Percentiles rank a stretch among this genome's conserved stretches.
Conservation (phyloP, 2,113 vertebrate species). For the Hemibagrus wyckioides region DNA sequence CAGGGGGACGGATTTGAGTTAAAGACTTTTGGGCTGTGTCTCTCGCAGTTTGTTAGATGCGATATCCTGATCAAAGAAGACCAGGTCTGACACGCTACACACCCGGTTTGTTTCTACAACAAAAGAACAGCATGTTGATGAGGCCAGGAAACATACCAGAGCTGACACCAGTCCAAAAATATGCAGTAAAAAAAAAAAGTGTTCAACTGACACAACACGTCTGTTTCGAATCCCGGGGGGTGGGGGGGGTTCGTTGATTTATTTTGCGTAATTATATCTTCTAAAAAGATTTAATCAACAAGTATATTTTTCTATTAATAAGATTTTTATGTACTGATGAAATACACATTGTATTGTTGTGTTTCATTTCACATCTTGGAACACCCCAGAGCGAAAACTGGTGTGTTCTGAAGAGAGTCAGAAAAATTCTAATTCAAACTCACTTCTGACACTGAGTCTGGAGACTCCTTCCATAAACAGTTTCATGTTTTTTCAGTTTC, state of each 20-base stretch:
- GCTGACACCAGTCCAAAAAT: neutral
- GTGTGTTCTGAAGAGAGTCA: neutral
- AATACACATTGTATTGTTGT: neutral
- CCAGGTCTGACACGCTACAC: neutral
- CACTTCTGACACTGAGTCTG: neutral
- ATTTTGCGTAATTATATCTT: neutral
- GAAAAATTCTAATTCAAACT: neutral
- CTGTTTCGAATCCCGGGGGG: neutral
- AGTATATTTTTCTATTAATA: neutral
- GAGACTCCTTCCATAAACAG: neutral
- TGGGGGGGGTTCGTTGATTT: too few relatives aligned
- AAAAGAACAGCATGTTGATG: slow-evolving; percentile 8
- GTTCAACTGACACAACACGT: neutral
- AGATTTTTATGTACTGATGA: neutral
- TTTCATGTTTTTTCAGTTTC: neutral
- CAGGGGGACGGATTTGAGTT: neutral
- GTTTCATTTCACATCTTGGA: too few relatives aligned
- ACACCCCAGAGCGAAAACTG: too few relatives aligned
- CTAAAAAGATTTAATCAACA: neutral
- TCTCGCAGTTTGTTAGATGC: neutral
- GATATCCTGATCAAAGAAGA: slow-evolving; percentile 9
- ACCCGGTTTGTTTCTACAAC: neutral
- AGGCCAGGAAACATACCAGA: neutral
- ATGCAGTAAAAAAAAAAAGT: neutral
- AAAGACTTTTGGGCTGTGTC: neutral